Base-by-base conservation (phyloP, 1,140 invertebrate species). In the Atta cephalotes region DNA sequence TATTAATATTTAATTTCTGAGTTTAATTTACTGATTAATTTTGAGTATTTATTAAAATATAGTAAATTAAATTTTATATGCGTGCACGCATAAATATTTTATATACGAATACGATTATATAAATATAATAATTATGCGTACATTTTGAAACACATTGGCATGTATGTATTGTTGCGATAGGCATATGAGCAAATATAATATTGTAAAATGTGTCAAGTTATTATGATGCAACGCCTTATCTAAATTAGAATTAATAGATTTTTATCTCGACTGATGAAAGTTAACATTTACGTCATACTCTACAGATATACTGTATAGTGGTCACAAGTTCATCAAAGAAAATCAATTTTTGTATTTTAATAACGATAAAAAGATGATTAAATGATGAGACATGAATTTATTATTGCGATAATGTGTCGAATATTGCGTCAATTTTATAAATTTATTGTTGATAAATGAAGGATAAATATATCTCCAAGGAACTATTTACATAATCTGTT, bases 31-130 rank as follows among this genome's bases (percentile, higher is more conserved):
- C 53, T 5, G 1, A n/a, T 5, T 18, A 56, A 56, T 56, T 56
- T 56, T n/a, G 1, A 18, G 5, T n/a, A n/a, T 56, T 56, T 56
- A 56, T 56, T 56, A 56, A 56, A 56, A 56, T 56, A 56, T n/a
- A n/a, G 18, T 56, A 18, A 56, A n/a, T 56, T 18, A 9, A 45
- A 45, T 10, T 45, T 45, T 56, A 5, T n/a, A n/a, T n/a, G 16
- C 35, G 7, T n/a, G 16, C 16, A 18, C 18, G 14, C 39, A 45
- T 56, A 87, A 68, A 56, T n/a, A 7, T 56, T 45, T 45, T 94
- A 95, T 0, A 93, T 39, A 39, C 0, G 78, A 18, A 88, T 91
- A 76, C 94, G 93, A 25, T 58, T 45, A 45, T 45, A 45, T 58
- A 21, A 58, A 58, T n/a, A n/a, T n/a, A n/a, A n/a, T n/a, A n/a